Evolutionary conservation across 1,140 invertebrate species (phyloP).

Genomic region (Nasonia giraulti): DNA sequence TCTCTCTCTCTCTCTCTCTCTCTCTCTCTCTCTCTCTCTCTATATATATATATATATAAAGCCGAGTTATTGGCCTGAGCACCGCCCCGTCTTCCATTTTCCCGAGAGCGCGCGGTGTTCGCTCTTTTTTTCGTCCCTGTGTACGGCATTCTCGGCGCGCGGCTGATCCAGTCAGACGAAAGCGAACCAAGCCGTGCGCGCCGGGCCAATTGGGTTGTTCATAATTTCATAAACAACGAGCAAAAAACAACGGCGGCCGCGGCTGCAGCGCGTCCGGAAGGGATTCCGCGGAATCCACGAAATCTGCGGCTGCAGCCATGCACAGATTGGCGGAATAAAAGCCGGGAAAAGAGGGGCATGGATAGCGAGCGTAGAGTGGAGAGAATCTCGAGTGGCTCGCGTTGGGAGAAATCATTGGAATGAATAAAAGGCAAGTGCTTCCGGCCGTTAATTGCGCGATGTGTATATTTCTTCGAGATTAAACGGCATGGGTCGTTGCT

Average conservation of each 20-base stretch:
- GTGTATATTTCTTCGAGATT: background rate
- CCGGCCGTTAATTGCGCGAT: background rate
- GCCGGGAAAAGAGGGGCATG: too few relatives aligned
- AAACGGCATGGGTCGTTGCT: background rate
- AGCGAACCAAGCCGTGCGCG: slow-evolving; percentile 2
- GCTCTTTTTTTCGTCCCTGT: background rate
- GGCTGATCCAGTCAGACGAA: slow-evolving; percentile 2
- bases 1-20: background rate
- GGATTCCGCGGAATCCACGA: background rate
- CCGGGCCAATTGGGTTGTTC: slow-evolving; percentile 46
- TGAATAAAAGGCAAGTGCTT: background rate
- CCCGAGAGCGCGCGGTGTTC: background rate
- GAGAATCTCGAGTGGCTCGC: too few relatives aligned
- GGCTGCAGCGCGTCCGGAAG: background rate
- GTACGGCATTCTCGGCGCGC: background rate
- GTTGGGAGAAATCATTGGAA: background rate
- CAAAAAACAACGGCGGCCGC: slow-evolving; percentile 30
- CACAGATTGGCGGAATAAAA: background rate
- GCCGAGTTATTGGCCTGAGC: slow-evolving; percentile 3
- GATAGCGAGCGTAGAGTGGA: too few relatives aligned
- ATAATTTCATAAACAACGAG: slow-evolving; percentile 56
- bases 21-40: background rate
- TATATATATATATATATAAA: background rate
- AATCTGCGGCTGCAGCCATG: background rate
- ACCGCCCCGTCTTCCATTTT: background rate